Conservation (phyloP, 2,888 invertebrate genomes). For the Hemaris fuciformis region DNA sequence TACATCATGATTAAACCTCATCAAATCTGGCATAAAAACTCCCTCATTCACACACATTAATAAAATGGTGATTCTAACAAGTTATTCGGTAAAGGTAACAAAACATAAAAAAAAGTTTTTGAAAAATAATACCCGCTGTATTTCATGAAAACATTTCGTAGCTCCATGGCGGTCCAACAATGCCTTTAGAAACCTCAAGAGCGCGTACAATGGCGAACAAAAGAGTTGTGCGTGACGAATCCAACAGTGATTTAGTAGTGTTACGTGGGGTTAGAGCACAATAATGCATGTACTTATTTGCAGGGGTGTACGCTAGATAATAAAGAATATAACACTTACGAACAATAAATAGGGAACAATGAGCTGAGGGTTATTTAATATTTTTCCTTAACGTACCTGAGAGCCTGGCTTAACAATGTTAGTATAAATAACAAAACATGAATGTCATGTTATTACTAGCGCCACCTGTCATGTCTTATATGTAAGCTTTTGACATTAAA, state of each 20-base stretch:
- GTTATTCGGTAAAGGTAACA: not conserved
- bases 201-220: slow-evolving; percentile 38
- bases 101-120: not conserved
- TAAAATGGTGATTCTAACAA: not conserved
- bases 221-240: slow-evolving; percentile 44
- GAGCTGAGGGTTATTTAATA: not conserved
- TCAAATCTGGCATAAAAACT: no score
- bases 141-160: slow-evolving; percentile 22
- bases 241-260: slow-evolving; percentile 39
- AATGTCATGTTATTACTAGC: no score
- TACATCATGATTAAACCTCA: no score
- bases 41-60: not conserved
- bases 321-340: slow-evolving; percentile 25
- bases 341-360: not conserved
- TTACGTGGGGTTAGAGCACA: slow-evolving; percentile 27
- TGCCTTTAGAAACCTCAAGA: slow-evolving; percentile 24
- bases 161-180: slow-evolving; percentile 19
- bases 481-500: no score
- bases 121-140: slow-evolving; percentile 27
- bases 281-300: slow-evolving; percentile 5
- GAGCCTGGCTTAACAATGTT: no score
- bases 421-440: no score
- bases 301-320: slow-evolving; percentile 23
- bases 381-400: not conserved
- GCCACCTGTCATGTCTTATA: no score